Base-by-base conservation (phyloP, 2,797 vertebrate genomes). In the Notolepis coatsorum region DNA sequence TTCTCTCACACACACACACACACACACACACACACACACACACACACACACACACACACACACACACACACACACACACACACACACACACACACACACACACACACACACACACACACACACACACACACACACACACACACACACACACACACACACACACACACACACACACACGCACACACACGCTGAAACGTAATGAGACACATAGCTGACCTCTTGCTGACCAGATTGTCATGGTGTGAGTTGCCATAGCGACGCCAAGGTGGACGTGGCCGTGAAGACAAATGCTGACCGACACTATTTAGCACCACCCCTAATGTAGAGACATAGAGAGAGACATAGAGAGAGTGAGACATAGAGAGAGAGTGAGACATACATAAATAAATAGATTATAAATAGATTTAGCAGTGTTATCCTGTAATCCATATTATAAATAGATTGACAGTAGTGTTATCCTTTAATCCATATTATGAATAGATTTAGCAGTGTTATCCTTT, bases 131-230 rank as follows among this genome's bases (percentile, higher is more conserved):
- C 33, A n/a, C 33, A 13, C 33, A 37, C 33, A 10, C 33, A 35
- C 33, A 35, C 33, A 35, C 33, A 35, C 33, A 35, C 33, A 35
- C 33, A 35, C 33, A 35, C 33, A 35, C 33, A 35, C 33, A 35
- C 33, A 13, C 33, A 35, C 33, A 13, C 33, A 35, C 10, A 13
- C 7, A 35, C 33, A 13, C 33, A 13, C 33, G n/a, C 33, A 35
- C 33, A 35, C 33, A 35, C 33, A 35, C 33, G n/a, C 33, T n/a
- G n/a, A n/a, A n/a, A n/a, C n/a, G n/a, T n/a, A n/a, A n/a, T n/a
- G n/a, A 37, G 10, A 37, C 35, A 37, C 35, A 37, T 21, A 50
- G 48, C 69, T 68, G 45, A 87, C 84, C 80, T 84, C 42, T 77
- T 81, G 61, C n/a, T 72, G 23, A 25, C 42, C 1, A 60, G 48